A percentile compares a stretch with the other conserved stretches of the same genome.
These are phyloP conservation scores for Latrodectus elegans DNA, from an alignment of 2,888 invertebrate species.

Conservation along the genomic window DNA sequence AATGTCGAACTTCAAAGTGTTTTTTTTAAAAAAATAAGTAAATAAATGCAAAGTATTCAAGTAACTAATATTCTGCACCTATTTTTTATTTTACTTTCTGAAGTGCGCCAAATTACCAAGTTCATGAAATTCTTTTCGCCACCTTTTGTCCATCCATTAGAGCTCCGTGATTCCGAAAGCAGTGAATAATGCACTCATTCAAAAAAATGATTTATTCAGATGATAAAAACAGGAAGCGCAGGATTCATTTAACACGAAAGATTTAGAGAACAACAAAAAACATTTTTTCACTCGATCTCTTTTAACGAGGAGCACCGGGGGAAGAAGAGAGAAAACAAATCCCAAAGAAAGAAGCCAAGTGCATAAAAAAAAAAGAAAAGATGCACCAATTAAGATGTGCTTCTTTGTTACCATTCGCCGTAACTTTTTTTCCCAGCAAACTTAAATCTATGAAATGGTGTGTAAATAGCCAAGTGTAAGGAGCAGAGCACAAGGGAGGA, in stretches of 20 bases:
- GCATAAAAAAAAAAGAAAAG: constrained; percentile 15
- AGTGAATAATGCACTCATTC: not conserved
- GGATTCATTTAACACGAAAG: not conserved
- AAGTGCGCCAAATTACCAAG: too few relatives aligned
- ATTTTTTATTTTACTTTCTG: too few relatives aligned
- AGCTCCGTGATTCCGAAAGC: too few relatives aligned
- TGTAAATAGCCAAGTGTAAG: constrained; percentile 12
- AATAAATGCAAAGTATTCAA: too few relatives aligned
- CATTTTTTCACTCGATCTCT: too few relatives aligned
- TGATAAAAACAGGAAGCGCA: not conserved
- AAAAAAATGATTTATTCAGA: not conserved
- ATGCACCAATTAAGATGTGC: constrained; percentile 37
- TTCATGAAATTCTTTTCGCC: too few relatives aligned
- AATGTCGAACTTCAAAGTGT: too few relatives aligned
- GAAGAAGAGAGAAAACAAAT: constrained; percentile 8
- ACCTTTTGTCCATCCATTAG: too few relatives aligned
- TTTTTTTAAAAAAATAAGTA: too few relatives aligned
- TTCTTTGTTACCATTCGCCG: constrained; percentile 13
- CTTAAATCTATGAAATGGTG: not conserved
- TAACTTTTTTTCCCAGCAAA: not conserved
- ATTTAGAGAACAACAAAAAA: not conserved
- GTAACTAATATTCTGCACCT: too few relatives aligned
- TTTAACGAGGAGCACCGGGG: not conserved
- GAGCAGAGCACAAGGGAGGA: not conserved
- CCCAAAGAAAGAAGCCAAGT: not conserved